A percentile compares a stretch with the other conserved stretches of the same genome.
Conservation (phyloP, 2,888 invertebrate species). For the Rotaria sp. region DNA sequence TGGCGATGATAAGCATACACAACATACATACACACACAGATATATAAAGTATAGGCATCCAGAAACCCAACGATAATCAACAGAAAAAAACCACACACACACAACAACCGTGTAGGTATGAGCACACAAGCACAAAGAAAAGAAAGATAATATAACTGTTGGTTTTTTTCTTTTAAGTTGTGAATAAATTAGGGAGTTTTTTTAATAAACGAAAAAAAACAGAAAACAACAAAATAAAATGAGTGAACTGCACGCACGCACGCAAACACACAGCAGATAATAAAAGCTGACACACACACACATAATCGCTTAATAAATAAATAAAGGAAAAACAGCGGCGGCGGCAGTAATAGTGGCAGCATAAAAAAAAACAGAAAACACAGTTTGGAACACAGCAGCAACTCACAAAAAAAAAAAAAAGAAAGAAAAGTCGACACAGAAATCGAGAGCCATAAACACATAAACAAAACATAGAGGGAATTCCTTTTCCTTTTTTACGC, state of each 20-base stretch:
- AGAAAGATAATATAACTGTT: slow-evolving; percentile 10
- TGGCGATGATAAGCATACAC: not conserved
- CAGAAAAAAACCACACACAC: not conserved
- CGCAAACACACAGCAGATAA: slow-evolving; percentile 9
- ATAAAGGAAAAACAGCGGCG: not conserved
- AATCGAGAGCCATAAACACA: not conserved
- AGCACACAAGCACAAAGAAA: slow-evolving; percentile 13
- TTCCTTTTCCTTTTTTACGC: not conserved
- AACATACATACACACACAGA: not conserved
- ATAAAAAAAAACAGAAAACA: slow-evolving; percentile 5
- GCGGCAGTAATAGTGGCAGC: not conserved
- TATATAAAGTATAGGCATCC: not conserved
- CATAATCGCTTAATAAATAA: slow-evolving; percentile 17
- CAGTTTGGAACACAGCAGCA: slow-evolving; percentile 1
- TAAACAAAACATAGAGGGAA: not conserved
- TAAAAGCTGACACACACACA: slow-evolving; percentile 14
- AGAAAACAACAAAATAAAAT: too few relatives aligned
- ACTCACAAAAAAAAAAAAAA: not conserved
- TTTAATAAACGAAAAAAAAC: too few relatives aligned
- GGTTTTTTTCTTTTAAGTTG: slow-evolving; percentile 8
- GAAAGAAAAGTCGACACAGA: slow-evolving; percentile 1
- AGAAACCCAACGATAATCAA: not conserved
- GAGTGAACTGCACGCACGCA: too few relatives aligned
- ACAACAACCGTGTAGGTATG: slow-evolving; percentile 19
- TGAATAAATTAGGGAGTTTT: not conserved